Base-by-base conservation (phyloP, 2,797 vertebrate species). In the Pachyuromys duprasi region DNA sequence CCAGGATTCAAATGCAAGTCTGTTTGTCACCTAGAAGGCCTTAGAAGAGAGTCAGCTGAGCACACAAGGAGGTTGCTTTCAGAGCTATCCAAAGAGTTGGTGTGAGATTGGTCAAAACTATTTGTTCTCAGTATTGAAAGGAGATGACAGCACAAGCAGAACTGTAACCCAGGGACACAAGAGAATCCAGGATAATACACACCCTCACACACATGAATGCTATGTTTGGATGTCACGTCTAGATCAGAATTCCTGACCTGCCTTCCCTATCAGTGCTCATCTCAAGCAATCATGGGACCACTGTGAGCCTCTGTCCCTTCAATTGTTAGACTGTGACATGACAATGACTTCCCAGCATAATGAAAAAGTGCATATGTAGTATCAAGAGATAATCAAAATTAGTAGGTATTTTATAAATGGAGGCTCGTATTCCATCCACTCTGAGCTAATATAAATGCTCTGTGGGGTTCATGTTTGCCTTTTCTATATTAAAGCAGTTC, bases 401-500 rank as follows among this genome's bases (percentile, higher is more conserved):
- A 33, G 65, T 84, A 33, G 72, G 84, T 26, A 5, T 92, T 82
- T 93, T 86, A 72, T 45, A 81, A 89, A 93, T 12, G 62, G 39
- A 67, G 70, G 9, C 36, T 87, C 3, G 82, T 31, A 53, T 39
- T 86, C 72, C 22, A 94, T 39, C n/a, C 57, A 45, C 63, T 91
- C 87, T 17, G 17, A 89, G 74, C 72, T 36, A 65, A 67, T 18
- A 62, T 62, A 79, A 87, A 70, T 67, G 33, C 79, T 87, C 81
- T 72, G 3, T 36, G 5, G 57, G 70, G 70, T 22, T 83, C 31
- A 53, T 84, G 84, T 82, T 81, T 70, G 49, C 63, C 22, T 88
- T 88, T 94, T 65, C 83, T 72, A 9, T n/a, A 67, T 57, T 86
- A 95, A 93, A 94, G 67, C 63, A 89, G 26, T 31, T n/a, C 65